Percentiles rank a stretch among this genome's conserved stretches.
Conservation (phyloP, 2,888 invertebrate species). For the Coenonympha arcania region DNA sequence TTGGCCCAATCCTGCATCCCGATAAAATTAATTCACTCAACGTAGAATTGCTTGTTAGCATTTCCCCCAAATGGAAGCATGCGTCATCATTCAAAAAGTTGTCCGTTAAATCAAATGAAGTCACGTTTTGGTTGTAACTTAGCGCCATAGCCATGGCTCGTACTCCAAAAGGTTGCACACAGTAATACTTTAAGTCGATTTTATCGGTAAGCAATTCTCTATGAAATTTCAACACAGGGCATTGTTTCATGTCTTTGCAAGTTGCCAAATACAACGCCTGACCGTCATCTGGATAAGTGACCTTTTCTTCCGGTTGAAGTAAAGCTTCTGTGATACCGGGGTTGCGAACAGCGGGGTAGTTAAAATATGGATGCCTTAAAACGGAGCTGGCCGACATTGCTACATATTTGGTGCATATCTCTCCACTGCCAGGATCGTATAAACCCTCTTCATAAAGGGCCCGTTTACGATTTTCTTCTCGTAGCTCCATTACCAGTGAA, state of each 20-base stretch:
- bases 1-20: conserved; percentile 53
- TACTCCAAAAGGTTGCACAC: conserved; percentile 47
- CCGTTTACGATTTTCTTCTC: conserved; percentile 39
- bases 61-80: conserved; percentile 52
- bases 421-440: conserved; percentile 48
- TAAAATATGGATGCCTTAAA: conserved; percentile 48
- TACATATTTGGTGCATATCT: conserved; percentile 50
- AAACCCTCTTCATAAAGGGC: conserved; percentile 35
- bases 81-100: conserved; percentile 52
- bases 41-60: conserved; percentile 42
- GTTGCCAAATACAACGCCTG: conserved; percentile 48
- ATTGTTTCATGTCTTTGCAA: conserved; percentile 50
- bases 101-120: conserved; percentile 44
- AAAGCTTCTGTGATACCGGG: conserved; percentile 53
- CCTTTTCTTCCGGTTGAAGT: conserved; percentile 33
- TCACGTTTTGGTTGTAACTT: conserved; percentile 44
- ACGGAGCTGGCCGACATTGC: conserved; percentile 48
- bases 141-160: conserved; percentile 52
- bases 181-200: conserved; percentile 54
- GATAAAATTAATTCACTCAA: conserved; percentile 44
- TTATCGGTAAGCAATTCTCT: conserved; percentile 37
- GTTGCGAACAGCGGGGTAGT: conserved; percentile 52
- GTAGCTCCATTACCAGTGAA: conserved; percentile 37
- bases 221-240: conserved; percentile 43
- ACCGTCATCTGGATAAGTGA: conserved; percentile 49